These are phyloP conservation scores for Anoplophora glabripennis DNA, from an alignment of 1,140 invertebrate species.

Conservation along the genomic window DNA sequence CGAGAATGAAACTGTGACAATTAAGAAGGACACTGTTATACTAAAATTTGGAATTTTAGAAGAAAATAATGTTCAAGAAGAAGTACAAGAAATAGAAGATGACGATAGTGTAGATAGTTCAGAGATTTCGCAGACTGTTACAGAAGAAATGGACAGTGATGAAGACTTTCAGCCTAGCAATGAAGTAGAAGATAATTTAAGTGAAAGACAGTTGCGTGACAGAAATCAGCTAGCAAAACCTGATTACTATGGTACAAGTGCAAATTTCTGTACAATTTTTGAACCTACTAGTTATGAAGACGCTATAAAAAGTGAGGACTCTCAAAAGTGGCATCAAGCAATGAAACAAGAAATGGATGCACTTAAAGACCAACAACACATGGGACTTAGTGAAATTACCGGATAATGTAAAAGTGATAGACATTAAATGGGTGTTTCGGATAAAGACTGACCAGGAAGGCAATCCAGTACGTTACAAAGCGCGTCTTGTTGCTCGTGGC, in stretches of 20 bases:
- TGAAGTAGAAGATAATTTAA: too few relatives aligned
- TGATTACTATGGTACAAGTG: not conserved
- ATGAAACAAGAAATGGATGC: not conserved
- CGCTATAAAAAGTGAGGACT: not conserved
- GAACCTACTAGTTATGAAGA: not conserved
- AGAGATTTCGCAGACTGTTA: not conserved
- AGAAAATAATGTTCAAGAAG: too few relatives aligned
- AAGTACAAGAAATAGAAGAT: too few relatives aligned
- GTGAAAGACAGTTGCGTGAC: not conserved
- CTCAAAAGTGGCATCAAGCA: not conserved
- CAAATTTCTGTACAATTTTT: not conserved
- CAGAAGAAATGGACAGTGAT: too few relatives aligned
- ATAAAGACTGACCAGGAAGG: slow-evolving; percentile 9
- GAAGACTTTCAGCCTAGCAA: too few relatives aligned
- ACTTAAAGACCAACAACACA: not conserved
- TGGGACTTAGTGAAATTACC: not conserved
- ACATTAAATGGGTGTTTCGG: slow-evolving; percentile 18
- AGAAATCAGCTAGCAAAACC: not conserved
- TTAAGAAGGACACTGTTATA: too few relatives aligned
- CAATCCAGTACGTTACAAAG: slow-evolving; percentile 18
- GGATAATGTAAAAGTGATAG: not conserved
- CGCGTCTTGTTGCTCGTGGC: slow-evolving; percentile 46
- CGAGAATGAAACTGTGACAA: too few relatives aligned
- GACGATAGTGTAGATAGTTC: too few relatives aligned
- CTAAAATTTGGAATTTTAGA: too few relatives aligned